Conservation (phyloP, 2,113 vertebrate species). For the Pionites leucogaster region DNA sequence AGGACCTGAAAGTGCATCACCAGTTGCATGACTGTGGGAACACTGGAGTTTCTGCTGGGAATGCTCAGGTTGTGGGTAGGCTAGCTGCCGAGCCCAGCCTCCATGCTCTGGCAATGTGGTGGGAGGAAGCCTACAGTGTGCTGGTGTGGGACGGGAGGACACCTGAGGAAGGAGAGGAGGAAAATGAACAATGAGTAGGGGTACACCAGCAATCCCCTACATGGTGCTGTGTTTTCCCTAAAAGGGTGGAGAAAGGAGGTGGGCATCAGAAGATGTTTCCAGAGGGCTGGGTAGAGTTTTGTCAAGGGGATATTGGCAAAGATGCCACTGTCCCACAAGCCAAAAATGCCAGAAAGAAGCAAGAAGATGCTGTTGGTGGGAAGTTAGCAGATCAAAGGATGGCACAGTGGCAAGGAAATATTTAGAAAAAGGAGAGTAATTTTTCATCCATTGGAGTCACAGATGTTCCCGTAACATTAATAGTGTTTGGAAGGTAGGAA, state of each 20-base stretch:
- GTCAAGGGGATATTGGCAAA: neutral
- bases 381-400: neutral
- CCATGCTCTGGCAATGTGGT: rapidly evolving
- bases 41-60: neutral
- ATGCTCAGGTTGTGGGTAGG: rapidly evolving
- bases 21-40: neutral
- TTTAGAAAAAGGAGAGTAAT: neutral
- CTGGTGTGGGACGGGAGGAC: neutral
- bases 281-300: neutral
- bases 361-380: neutral
- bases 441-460: neutral
- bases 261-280: neutral
- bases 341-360: neutral
- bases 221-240: neutral
- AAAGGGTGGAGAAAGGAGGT: neutral
- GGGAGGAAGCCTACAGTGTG: neutral
- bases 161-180: neutral
- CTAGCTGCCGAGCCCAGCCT: neutral
- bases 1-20: neutral
- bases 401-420: neutral
- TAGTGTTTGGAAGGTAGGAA: neutral
- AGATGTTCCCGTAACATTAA: neutral
- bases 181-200: neutral
- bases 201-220: neutral
- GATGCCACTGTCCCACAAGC: neutral